Evolutionary conservation across 2,113 vertebrate species (phyloP).

Genomic region (Carlito syrichta): DNA sequence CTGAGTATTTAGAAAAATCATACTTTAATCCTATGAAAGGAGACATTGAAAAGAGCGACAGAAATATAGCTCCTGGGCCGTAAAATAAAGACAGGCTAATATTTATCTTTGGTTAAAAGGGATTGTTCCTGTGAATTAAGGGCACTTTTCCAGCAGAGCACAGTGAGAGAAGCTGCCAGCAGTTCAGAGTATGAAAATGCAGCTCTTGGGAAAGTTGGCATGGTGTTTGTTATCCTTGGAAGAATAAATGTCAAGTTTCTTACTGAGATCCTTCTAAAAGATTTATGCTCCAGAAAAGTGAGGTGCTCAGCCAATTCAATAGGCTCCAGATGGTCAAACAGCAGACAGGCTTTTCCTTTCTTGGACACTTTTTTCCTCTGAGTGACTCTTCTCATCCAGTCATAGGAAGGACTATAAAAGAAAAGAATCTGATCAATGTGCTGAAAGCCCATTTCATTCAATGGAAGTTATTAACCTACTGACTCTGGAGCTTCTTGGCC

Average conservation of each 20-base stretch:
- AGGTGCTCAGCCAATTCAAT: conserved; percentile 98
- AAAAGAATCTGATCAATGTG: conserved; percentile 49
- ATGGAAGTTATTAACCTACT: conserved; percentile 56
- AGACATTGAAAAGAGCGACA: conserved; percentile 60
- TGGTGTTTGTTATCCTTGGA: conserved; percentile 63
- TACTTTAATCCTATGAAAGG: conserved; percentile 62
- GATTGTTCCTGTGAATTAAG: conserved; percentile 67
- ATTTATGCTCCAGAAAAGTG: conserved; percentile 98
- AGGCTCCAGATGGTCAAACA: conserved; percentile 97
- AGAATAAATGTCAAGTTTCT: conserved; percentile 72
- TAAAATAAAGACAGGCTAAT: conserved; percentile 66
- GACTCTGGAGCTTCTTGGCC: conserved; percentile 40
- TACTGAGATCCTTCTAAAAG: conserved; percentile 96
- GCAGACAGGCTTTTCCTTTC: conserved; percentile 96
- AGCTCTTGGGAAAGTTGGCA: conserved; percentile 67
- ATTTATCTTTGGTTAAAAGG: conserved; percentile 67
- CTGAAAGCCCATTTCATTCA: conserved; percentile 24
- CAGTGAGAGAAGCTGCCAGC: conserved; percentile 57
- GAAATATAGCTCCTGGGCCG: conserved; percentile 52
- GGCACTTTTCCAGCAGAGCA: conserved; percentile 64
- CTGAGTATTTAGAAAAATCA: conserved; percentile 49
- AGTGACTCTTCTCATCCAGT: conserved; percentile 98
- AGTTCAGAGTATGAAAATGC: conserved; percentile 41
- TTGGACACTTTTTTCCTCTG: conserved; percentile 95
- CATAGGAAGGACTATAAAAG: conserved; percentile 93